Conservation (phyloP, 2,113 vertebrate species). For the Albula goreensis region DNA sequence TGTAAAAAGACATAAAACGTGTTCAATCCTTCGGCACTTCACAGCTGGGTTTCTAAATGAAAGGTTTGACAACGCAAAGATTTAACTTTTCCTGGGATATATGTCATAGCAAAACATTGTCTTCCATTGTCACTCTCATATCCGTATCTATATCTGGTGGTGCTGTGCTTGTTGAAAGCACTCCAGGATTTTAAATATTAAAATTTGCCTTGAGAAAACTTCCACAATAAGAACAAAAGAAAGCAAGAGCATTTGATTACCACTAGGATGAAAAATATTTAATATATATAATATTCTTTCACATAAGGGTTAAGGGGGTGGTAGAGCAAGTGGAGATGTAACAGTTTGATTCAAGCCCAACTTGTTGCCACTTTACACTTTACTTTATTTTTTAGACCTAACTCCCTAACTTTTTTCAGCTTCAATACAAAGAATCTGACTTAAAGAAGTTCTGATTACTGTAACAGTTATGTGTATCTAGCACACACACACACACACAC, state of each 20-base stretch:
- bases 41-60: too few relatives aligned
- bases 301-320: neutral
- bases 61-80: too few relatives aligned
- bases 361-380: neutral
- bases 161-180: too few relatives aligned
- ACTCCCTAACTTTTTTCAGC: too few relatives aligned
- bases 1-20: too few relatives aligned
- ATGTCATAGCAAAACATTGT: too few relatives aligned
- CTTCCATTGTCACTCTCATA: too few relatives aligned
- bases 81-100: too few relatives aligned
- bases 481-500: neutral
- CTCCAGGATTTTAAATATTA: neutral
- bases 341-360: neutral
- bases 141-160: too few relatives aligned
- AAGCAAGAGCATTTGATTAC: neutral
- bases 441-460: neutral
- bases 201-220: neutral
- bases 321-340: neutral
- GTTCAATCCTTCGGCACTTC: too few relatives aligned
- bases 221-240: neutral
- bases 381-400: neutral
- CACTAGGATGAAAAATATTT: neutral
- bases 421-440: neutral
- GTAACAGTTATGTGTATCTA: neutral
- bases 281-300: neutral